Percentiles rank a stretch among this genome's conserved stretches.
These are phyloP conservation scores for Epistrophe eligans DNA, from an alignment of 2,888 invertebrate species.

Conservation along the genomic window DNA sequence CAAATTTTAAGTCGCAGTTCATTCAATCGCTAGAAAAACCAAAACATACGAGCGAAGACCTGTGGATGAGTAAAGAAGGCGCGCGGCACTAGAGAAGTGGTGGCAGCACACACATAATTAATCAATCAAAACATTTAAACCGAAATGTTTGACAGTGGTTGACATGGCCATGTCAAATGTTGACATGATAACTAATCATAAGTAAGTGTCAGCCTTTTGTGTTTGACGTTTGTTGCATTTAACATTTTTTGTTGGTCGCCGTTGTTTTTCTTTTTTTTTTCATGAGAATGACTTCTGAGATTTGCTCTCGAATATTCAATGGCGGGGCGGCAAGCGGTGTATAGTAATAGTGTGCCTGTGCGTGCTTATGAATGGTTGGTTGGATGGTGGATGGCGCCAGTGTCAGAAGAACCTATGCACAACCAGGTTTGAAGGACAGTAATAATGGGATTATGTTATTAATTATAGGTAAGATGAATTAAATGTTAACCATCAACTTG, in stretches of 20 bases:
- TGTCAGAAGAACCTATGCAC: conserved; percentile 31
- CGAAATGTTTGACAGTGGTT: conserved; percentile 76
- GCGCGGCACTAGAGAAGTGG: conserved; percentile 17
- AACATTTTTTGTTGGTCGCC: conserved; percentile 17
- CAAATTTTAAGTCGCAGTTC: conserved; percentile 5
- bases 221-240: conserved; percentile 68
- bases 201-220: conserved; percentile 73
- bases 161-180: conserved; percentile 74
- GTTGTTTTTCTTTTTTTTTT: conserved; percentile 8
- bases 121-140: conserved; percentile 73
- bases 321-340: neutral
- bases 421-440: conserved; percentile 45
- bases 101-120: conserved; percentile 66
- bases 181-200: conserved; percentile 76
- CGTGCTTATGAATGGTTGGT: conserved; percentile 42
- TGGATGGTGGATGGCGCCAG: conserved; percentile 54
- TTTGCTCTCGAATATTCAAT: conserved; percentile 36
- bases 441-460: conserved; percentile 69
- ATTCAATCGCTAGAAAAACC: conserved; percentile 28
- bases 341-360: conserved; percentile 20
- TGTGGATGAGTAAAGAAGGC: neutral
- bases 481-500: conserved; percentile 38
- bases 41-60: neutral
- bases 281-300: conserved; percentile 22
- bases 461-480: conserved; percentile 55